Percentiles rank a stretch among this genome's conserved stretches.
Conservation (phyloP, 2,797 vertebrate genomes). For the Gallinago nigripennis region DNA sequence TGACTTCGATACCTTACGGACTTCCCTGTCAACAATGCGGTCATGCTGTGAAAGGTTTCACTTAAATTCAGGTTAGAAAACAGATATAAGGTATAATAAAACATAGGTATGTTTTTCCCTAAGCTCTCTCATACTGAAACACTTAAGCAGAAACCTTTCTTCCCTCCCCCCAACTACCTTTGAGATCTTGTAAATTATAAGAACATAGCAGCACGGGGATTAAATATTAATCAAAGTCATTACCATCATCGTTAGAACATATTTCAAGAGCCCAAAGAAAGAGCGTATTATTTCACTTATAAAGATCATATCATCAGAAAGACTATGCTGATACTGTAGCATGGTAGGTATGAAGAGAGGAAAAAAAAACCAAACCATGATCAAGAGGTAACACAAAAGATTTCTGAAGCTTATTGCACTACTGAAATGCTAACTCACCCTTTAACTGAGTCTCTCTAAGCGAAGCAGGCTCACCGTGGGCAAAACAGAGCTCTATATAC, state of each 20-base stretch:
- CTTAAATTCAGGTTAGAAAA: neutral
- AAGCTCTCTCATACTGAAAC: neutral
- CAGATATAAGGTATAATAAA: neutral
- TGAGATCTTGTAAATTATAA: slow-evolving; percentile 50
- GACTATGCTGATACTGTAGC: neutral
- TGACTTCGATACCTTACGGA: neutral
- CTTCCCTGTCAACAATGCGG: neutral
- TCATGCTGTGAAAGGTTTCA: neutral
- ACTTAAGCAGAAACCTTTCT: neutral
- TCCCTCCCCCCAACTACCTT: neutral
- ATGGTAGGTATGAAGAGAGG: neutral
- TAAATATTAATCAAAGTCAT: slow-evolving; percentile 71
- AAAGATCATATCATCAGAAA: slow-evolving; percentile 49
- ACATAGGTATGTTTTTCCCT: neutral
- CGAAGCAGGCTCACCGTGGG: neutral
- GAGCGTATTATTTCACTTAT: slow-evolving; percentile 40
- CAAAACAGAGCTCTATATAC: neutral
- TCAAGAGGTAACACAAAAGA: slow-evolving; percentile 10
- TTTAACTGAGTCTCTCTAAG: neutral
- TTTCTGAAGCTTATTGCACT: neutral
- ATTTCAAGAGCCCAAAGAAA: slow-evolving; percentile 55
- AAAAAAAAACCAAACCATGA: neutral
- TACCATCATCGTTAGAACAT: slow-evolving; percentile 17
- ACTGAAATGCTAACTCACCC: neutral
- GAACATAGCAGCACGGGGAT: slow-evolving; percentile 41